Evolutionary conservation across 2,797 vertebrate species (phyloP).

Genomic region (Urosaurus nigricauda): DNA sequence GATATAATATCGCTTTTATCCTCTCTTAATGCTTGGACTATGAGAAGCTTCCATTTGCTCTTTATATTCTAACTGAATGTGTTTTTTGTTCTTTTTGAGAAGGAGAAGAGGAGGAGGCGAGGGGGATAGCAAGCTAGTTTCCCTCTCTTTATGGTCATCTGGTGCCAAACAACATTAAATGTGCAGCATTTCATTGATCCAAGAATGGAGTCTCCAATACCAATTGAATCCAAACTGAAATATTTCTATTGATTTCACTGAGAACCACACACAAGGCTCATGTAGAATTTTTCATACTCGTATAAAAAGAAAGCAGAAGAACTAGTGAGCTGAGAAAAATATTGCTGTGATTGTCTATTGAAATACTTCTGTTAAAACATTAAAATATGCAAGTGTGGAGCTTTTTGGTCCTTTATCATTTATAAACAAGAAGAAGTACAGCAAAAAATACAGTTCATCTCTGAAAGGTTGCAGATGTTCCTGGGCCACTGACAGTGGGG

Average conservation of each 20-base stretch:
- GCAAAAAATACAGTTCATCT: neutral
- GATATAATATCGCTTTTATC: conserved; percentile 65
- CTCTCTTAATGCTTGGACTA: conserved; percentile 46
- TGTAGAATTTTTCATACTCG: neutral
- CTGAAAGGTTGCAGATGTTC: neutral
- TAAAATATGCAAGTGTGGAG: neutral
- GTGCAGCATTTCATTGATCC: conserved; percentile 15
- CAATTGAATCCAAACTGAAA: conserved; percentile 11
- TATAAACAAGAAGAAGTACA: neutral
- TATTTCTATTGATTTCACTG: conserved; percentile 25
- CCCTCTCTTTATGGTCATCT: neutral
- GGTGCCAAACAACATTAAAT: conserved; percentile 13
- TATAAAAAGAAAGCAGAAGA: neutral
- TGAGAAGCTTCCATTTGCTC: conserved; percentile 50
- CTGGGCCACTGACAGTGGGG: no score
- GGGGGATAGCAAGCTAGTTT: neutral
- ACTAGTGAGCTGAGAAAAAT: neutral
- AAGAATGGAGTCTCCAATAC: neutral
- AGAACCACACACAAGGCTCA: neutral
- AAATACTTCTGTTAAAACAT: neutral
- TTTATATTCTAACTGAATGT: conserved; percentile 39
- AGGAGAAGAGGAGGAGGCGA: neutral
- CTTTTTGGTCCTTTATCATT: neutral
- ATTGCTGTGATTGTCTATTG: neutral
- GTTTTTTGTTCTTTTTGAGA: conserved; percentile 19